These are phyloP conservation scores for Nemotelus nigrinus DNA, from an alignment of 2,888 invertebrate species.

Conservation along the genomic window DNA sequence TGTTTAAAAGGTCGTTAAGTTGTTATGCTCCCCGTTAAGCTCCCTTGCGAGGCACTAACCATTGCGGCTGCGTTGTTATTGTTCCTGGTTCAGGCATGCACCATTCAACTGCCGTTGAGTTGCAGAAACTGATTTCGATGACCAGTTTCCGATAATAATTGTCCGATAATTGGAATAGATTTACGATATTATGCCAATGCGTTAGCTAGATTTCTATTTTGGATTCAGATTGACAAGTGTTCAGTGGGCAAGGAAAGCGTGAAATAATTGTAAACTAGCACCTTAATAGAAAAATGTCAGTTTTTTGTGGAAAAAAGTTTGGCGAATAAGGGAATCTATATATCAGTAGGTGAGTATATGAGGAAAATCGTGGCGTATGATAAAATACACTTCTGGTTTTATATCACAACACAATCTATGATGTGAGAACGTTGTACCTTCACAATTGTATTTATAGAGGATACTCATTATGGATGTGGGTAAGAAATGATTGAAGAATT, in stretches of 20 bases:
- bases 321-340: too few species aligned
- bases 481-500: too few species aligned
- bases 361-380: too few species aligned
- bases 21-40: background rate
- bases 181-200: constrained; percentile 37
- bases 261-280: background rate
- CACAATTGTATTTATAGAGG: too few species aligned
- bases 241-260: background rate
- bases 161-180: constrained; percentile 35
- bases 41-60: background rate
- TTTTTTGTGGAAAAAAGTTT: too few species aligned
- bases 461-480: too few species aligned
- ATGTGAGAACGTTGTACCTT: too few species aligned
- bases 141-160: constrained; percentile 29
- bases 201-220: background rate
- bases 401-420: too few species aligned
- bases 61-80: background rate
- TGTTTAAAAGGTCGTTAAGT: constrained; percentile 9
- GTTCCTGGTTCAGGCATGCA: background rate
- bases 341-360: too few species aligned
- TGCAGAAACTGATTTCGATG: background rate
- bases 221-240: background rate
- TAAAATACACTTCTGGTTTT: too few species aligned
- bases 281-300: background rate
- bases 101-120: background rate